Evolutionary conservation across 2,797 vertebrate species (phyloP), one percentile per base, ranked within the genome.

Genomic region (Acrocephalus scirpaceus): DNA sequence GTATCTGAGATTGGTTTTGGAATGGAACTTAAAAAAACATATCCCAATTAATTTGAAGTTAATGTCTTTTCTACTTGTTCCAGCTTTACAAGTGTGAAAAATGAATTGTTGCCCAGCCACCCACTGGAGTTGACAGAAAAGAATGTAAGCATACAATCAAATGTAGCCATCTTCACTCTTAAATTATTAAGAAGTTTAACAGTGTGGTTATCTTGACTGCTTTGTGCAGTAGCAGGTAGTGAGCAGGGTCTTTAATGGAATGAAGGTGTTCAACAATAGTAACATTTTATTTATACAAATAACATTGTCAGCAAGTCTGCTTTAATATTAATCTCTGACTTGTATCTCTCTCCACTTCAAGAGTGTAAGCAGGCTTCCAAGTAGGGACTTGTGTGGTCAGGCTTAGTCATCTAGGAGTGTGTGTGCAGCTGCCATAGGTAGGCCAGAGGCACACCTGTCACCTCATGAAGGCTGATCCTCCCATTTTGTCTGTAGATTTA

Each of bases 81-180:
- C 95, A 99, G 99, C 19, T 99, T 99, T 92, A 97, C 98, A 66
- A 99, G 98, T 92, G 98, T 99, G 40, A 99, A 99, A 97, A 99
- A 97, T 98, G 99, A 99, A 83, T 98, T 99, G 67, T 88, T 99
- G 77, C 99, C 99, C 32, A 98, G 98, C 88, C 99, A 99, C 95
- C 98, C 98, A 7, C 97, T 99, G 98, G 99, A 99, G 96, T 57
- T 99, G 85, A 98, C 98, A 40, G 99, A 99, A 96, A 99, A 99
- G 97, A 99, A 99, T 93, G 99, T 99, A 97, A 99, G 99, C 98
- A 51, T 89, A 17, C 45, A 58, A 47, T 40, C 34, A 56, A 67
- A 42, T 58, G 25, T 87, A 48, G 23, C 47, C 10, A 15, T 56
- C 51, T 62, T 85, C 30, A 16, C 40, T 67, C 11, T 38, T 51